These are phyloP conservation scores for Calcarius lapponicus DNA, from an alignment of 2,797 vertebrate genomes.

Conservation along the genomic window DNA sequence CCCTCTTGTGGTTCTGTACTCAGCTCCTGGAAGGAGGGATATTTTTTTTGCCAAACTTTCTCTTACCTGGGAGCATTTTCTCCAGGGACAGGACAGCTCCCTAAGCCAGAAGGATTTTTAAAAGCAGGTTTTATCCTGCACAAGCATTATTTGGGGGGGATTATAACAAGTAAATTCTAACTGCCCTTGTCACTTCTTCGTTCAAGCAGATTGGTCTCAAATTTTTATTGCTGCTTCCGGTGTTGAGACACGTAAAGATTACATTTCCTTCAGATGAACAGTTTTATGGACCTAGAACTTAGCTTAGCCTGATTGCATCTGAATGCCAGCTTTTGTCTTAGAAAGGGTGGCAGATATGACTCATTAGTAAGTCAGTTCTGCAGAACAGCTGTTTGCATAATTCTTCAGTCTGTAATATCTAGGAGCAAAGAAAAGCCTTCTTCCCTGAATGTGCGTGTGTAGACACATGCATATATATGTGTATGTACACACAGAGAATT, in stretches of 20 bases:
- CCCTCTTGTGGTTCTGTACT: neutral
- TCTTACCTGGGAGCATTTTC: neutral
- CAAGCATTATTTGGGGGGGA: fast-evolving
- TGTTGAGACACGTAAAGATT: neutral
- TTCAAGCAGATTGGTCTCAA: neutral
- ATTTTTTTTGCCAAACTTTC: neutral
- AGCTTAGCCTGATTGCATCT: neutral
- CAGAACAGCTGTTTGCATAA: constrained; percentile 53
- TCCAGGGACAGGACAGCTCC: neutral
- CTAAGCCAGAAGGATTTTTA: neutral
- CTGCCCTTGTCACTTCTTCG: neutral
- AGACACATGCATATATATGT: neutral
- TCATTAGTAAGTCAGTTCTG: constrained; percentile 34
- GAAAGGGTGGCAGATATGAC: constrained; percentile 32
- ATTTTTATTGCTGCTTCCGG: neutral
- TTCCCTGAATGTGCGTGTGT: neutral
- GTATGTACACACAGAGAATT: neutral
- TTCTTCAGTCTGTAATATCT: constrained; percentile 11
- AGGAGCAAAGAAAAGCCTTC: neutral
- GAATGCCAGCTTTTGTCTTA: constrained; percentile 44
- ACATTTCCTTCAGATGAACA: neutral
- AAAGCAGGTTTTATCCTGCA: neutral
- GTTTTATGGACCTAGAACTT: neutral
- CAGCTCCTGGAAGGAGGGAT: neutral
- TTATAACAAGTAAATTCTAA: neutral